A percentile compares a stretch with the other conserved stretches of the same genome.
Conservation (phyloP, 2,888 invertebrate genomes). For the Trachelus troglodyta region DNA sequence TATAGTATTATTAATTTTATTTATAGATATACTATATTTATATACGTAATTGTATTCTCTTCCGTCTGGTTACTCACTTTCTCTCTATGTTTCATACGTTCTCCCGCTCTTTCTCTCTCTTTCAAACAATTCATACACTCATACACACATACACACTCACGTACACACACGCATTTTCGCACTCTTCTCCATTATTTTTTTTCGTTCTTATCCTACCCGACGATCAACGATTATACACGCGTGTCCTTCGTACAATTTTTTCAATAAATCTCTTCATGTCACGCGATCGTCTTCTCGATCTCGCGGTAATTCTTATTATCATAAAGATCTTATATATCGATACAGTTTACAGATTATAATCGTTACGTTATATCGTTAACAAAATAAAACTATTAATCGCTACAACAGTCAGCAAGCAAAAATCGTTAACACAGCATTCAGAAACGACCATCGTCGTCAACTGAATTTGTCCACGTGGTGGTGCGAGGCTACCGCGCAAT, state of each 20-base stretch:
- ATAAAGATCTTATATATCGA: conserved; percentile 38
- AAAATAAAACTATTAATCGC: conserved; percentile 61
- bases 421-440: conserved; percentile 41
- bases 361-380: conserved; percentile 39
- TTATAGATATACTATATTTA: conserved; percentile 38
- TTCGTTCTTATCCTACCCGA: conserved; percentile 27
- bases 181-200: conserved; percentile 14
- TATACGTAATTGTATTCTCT: conserved; percentile 53
- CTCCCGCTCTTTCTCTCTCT: conserved; percentile 26
- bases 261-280: neutral
- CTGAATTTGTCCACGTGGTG: conserved; percentile 3
- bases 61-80: neutral
- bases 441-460: conserved; percentile 21
- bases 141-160: neutral
- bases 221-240: conserved; percentile 21
- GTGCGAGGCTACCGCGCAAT: conserved; percentile 9
- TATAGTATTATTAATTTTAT: conserved; percentile 46
- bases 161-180: neutral
- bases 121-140: neutral
- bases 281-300: neutral
- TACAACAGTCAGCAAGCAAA: conserved; percentile 64
- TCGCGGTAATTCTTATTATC: conserved; percentile 29
- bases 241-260: neutral
- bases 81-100: conserved; percentile 4
- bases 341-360: conserved; percentile 34